Evolutionary conservation across 2,113 vertebrate genomes (phyloP).

Genomic region (Marmota monax): DNA sequence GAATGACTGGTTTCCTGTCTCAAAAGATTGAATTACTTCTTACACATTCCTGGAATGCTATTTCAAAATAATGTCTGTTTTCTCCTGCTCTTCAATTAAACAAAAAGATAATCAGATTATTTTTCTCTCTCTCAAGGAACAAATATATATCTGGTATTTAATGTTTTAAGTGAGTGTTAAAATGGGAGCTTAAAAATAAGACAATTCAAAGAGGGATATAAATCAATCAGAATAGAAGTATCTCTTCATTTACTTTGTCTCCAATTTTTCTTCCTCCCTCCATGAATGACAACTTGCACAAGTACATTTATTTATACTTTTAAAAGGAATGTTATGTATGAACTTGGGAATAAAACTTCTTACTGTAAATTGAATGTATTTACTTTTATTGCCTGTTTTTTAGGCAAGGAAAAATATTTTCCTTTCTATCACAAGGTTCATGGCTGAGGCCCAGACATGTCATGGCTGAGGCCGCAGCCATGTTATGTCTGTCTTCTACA

Average conservation of each 20-base stretch:
- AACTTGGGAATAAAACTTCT: constrained; percentile 13
- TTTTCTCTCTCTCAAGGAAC: background rate
- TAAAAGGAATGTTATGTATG: background rate
- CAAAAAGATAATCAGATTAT: background rate
- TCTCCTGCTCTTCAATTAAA: constrained; percentile 14
- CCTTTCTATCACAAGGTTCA: background rate
- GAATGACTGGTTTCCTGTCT: background rate
- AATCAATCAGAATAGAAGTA: background rate
- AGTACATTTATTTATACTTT: constrained; percentile 14
- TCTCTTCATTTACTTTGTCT: background rate
- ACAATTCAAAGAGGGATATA: background rate
- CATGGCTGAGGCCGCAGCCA: background rate
- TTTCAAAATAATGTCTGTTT: constrained; percentile 49
- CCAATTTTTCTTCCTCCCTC: background rate
- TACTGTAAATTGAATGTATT: background rate
- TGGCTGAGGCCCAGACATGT: background rate
- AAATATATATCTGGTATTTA: background rate
- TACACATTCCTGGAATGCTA: background rate
- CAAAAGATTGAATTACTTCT: constrained; percentile 21
- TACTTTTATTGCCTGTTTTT: background rate
- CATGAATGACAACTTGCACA: background rate
- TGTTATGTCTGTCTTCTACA: too few species aligned
- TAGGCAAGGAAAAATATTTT: background rate
- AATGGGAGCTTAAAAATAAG: background rate
- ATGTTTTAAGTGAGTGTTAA: constrained; percentile 33